Conservation (phyloP, 2,888 invertebrate genomes). For the Plagodis pulveraria region DNA sequence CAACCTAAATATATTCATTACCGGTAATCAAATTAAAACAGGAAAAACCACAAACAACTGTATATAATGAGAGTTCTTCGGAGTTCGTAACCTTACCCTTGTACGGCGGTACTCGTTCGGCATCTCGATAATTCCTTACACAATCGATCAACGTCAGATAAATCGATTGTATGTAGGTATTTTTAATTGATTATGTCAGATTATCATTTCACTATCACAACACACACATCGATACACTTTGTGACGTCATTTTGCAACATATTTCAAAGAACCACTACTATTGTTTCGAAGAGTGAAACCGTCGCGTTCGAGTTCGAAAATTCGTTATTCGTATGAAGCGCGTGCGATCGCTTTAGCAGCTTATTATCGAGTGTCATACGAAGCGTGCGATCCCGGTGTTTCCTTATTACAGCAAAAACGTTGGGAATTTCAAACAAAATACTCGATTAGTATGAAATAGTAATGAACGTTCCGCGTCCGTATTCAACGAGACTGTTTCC, state of each 20-base stretch:
- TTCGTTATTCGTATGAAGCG: conserved; percentile 34
- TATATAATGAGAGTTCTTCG: conserved; percentile 6
- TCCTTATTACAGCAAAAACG: conserved; percentile 48
- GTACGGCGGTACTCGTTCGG: conserved; percentile 61
- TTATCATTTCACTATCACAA: conserved; percentile 39
- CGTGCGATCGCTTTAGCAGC: conserved; percentile 52
- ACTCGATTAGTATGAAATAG: conserved; percentile 29
- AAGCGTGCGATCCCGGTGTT: conserved; percentile 43
- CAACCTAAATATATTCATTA: conserved; percentile 20
- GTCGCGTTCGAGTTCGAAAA: conserved; percentile 24
- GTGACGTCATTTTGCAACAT: conserved; percentile 16
- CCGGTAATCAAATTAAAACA: conserved; percentile 20
- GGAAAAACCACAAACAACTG: conserved; percentile 20
- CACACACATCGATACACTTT: conserved; percentile 6
- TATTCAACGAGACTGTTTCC: conserved; percentile 42
- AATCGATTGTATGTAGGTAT: conserved; percentile 25
- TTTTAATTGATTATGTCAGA: conserved; percentile 28
- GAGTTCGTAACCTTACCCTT: conserved; percentile 56
- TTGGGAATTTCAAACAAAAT: conserved; percentile 41
- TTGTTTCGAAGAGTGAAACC: conserved; percentile 10
- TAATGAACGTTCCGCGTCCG: conserved; percentile 55
- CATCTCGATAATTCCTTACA: conserved; percentile 48
- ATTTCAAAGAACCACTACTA: conserved; percentile 13
- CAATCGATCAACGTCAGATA: conserved; percentile 49
- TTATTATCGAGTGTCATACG: conserved; percentile 51